phyloP scores from a whole-genome alignment of 2,797 vertebrate genomes.

The Prunella strophiata region DNA sequence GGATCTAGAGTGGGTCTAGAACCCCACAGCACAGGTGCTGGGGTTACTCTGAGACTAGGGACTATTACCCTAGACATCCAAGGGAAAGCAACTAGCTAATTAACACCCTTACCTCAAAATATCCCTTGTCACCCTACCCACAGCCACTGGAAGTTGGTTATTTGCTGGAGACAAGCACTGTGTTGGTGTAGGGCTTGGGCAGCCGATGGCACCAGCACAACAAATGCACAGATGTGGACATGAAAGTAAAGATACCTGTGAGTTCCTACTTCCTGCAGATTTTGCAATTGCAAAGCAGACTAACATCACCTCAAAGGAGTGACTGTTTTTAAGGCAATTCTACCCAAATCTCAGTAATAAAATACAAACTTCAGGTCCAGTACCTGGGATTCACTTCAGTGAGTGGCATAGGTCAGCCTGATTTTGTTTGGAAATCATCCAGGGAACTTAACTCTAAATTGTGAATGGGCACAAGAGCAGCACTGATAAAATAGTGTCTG shows the following conservation, averaged over 20 bases:
- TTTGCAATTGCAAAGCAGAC: not conserved
- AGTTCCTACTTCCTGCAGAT: not conserved
- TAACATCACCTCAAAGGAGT: not conserved
- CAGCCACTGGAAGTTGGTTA: not conserved
- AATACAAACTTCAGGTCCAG: not conserved
- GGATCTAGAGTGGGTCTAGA: not conserved
- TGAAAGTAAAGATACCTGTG: not conserved
- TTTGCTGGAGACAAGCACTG: not conserved
- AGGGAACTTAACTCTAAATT: not conserved
- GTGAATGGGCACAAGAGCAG: not conserved
- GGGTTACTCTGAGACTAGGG: not conserved
- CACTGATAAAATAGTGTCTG: rapidly evolving
- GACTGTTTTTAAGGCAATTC: not conserved
- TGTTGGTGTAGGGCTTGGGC: not conserved
- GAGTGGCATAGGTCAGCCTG: not conserved
- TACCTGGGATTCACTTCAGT: not conserved
- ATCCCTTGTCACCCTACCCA: not conserved
- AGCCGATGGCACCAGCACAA: rapidly evolving
- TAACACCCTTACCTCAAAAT: not conserved
- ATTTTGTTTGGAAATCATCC: not conserved
- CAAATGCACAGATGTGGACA: not conserved
- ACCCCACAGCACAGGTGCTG: not conserved
- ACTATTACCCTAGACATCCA: not conserved
- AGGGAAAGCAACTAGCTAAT: not conserved
- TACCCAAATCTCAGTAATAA: not conserved